Evolutionary conservation across 2,113 vertebrate genomes (phyloP).

Genomic region (cat (Felis catus)): DNA sequence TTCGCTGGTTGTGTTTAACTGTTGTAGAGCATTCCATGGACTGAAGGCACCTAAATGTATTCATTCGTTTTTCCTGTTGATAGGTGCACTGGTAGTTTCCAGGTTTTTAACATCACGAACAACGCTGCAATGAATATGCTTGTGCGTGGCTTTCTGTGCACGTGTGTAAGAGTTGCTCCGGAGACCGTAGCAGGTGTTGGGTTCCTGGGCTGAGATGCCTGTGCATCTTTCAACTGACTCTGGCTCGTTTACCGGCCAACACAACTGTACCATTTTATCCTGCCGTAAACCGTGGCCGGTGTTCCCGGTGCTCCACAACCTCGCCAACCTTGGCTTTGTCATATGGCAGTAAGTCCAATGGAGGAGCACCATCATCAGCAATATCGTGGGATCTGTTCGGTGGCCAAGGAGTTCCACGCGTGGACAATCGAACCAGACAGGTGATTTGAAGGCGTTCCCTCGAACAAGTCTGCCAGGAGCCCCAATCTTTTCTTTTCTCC

Average conservation of each 20-base stretch:
- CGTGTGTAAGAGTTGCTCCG: neutral
- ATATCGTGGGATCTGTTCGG: rapidly evolving
- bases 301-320: too few relatives aligned
- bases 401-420: neutral
- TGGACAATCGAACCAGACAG: neutral
- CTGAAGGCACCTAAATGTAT: rapidly evolving
- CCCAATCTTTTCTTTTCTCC: neutral
- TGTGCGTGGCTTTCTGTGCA: rapidly evolving
- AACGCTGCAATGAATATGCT: rapidly evolving
- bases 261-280: neutral
- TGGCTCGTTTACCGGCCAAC: neutral
- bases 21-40: rapidly evolving
- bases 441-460: neutral
- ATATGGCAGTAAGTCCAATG: neutral
- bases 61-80: rapidly evolving
- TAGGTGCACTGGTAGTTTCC: neutral
- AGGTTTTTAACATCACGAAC: neutral
- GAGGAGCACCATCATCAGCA: neutral
- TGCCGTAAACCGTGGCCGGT: neutral
- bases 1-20: neutral
- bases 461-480: neutral
- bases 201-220: neutral
- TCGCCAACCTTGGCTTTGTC: neutral
- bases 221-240: neutral
- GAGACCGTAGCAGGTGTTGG: neutral